Base-by-base conservation (phyloP, 2,113 vertebrate species). In the Neopipo cinnamomea region DNA sequence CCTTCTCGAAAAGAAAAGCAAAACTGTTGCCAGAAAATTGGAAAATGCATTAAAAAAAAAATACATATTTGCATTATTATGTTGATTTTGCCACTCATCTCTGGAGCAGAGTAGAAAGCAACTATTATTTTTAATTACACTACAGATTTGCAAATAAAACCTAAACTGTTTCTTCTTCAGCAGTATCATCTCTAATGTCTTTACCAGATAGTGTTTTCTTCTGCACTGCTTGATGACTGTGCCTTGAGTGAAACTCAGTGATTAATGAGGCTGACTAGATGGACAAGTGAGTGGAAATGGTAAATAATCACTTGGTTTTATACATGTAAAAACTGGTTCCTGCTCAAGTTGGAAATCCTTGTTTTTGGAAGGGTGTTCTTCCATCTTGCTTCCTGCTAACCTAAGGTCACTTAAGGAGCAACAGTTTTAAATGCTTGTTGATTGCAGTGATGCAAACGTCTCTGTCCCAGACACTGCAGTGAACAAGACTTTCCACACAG, bases 401-500 rank as follows among this genome's bases (percentile, higher is more conserved):
- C 91, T 78, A 39, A 93, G 94, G 91, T 96, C 89, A 82, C 61
- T 87, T 82, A 76, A 95, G 86, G 73, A 96, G 61, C 89, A 82
- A 76, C 73, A 65, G 73, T 80, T 72, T 82, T 76, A 91, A 93
- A 47, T 79, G 25, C 74, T 90, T 53, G 62, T 89, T 96, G 84
- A 85, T 89, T 95, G 56, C 44, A 85, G 61, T 94, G 95, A 95
- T 95, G 94, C 77, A 95, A 95, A 95, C 0, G 65, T 87, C 89
- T 92, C 84, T 91, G 93, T 91, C 87, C 73, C 81, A 87, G 44
- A 49, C 12, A 0, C 66, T 70, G 62, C 74, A 91, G 44, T 91
- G 94, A 95, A 85, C 73, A 91, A 96, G 89, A 88, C 61, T 96
- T 97, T 97, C 95, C 96, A 94, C 74, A 76, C 23, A 96, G 87